phyloP scores from a whole-genome alignment of 2,113 vertebrate species.

The Phalacrocorax pelagicus region DNA sequence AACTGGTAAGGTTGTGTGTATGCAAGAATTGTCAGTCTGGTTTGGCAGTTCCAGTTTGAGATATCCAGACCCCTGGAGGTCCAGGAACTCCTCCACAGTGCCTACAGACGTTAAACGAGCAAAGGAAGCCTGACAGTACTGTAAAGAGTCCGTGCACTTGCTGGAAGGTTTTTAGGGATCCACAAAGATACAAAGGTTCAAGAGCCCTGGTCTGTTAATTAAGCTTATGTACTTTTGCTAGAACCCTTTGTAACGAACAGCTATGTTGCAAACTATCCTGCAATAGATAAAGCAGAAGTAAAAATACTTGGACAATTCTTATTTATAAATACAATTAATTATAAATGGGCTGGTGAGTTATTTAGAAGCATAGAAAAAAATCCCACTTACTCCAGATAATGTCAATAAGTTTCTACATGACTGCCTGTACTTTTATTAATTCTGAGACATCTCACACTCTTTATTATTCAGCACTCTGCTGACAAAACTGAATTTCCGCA shows the following conservation, averaged over 20 bases:
- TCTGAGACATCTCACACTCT: not conserved
- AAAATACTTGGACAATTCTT: not conserved
- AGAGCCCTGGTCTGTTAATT: not conserved
- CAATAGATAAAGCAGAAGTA: not conserved
- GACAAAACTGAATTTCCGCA: not conserved
- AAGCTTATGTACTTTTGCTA: not conserved
- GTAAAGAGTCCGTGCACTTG: not conserved
- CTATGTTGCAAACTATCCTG: not conserved
- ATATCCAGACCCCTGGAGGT: not conserved
- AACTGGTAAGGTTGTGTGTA: not conserved
- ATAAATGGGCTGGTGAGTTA: not conserved
- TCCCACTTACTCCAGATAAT: not conserved
- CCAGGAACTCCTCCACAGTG: not conserved
- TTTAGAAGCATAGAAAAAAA: not conserved
- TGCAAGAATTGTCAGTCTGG: not conserved
- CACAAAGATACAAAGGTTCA: not conserved
- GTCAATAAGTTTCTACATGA: not conserved
- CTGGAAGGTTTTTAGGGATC: not conserved
- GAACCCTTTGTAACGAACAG: not conserved
- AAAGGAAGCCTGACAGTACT: not conserved
- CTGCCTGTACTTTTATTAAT: not conserved
- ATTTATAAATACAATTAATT: not conserved
- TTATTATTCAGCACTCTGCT: not conserved
- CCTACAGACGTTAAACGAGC: not conserved
- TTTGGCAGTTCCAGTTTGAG: not conserved